Evolutionary conservation across 2,797 vertebrate genomes (phyloP).

Genomic region (Myripristis jacobus): DNA sequence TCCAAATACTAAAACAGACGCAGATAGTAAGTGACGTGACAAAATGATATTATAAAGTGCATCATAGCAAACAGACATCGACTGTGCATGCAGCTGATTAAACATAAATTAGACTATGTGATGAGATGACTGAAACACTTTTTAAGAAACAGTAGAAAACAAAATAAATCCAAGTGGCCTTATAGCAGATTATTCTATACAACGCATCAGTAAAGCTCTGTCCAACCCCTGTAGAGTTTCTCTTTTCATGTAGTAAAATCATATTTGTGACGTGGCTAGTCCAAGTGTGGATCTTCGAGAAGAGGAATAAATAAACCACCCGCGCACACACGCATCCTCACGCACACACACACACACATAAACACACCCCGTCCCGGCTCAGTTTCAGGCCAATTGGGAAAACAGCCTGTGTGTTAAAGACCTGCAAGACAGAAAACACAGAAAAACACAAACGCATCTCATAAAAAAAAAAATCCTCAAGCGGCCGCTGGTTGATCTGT

Average conservation of each 20-base stretch:
- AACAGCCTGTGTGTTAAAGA: conserved; percentile 32
- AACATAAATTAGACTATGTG: conserved; percentile 48
- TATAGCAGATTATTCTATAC: conserved; percentile 47
- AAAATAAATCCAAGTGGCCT: conserved; percentile 36
- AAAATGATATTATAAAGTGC: conserved; percentile 62
- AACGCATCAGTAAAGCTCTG: conserved; percentile 48
- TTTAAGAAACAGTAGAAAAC: conserved; percentile 62
- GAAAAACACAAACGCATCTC: conserved; percentile 21
- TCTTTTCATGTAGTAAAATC: conserved; percentile 43
- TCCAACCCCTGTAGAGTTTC: conserved; percentile 20
- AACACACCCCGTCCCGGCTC: conserved; percentile 10
- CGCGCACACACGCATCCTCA: neutral
- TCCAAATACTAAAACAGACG: conserved; percentile 23
- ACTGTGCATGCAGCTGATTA: conserved; percentile 52
- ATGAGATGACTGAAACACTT: conserved; percentile 37
- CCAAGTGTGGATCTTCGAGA: conserved; percentile 23
- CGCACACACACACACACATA: neutral
- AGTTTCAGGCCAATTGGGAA: conserved; percentile 16
- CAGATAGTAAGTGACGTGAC: conserved; percentile 40
- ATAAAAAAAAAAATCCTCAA: conserved; percentile 14
- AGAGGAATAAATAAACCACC: conserved; percentile 45
- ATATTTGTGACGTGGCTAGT: conserved; percentile 35
- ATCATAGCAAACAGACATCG: conserved; percentile 33
- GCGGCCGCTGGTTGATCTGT: conserved; percentile 39
- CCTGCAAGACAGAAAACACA: conserved; percentile 16